Conservation (phyloP, 1,140 invertebrate species). For the Drosophila erecta region DNA sequence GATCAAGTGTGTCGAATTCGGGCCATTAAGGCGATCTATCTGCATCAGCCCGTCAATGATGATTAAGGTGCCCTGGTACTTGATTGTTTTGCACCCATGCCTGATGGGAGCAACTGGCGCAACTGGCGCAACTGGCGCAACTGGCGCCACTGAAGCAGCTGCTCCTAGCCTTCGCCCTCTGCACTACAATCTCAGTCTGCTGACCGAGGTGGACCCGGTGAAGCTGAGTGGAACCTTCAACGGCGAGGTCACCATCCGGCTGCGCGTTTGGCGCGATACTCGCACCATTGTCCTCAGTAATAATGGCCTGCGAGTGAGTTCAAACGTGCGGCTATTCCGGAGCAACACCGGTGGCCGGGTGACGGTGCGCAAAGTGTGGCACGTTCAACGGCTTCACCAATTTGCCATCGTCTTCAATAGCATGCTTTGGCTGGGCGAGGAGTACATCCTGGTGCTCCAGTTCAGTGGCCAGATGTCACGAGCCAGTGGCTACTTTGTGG, state of each 20-base stretch:
- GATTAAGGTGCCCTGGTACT: not conserved
- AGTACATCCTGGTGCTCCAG: not conserved
- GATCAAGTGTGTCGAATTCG: not conserved
- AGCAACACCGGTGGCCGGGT: not conserved
- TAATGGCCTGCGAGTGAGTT: not conserved
- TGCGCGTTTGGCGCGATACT: slow-evolving; percentile 1
- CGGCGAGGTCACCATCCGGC: not conserved
- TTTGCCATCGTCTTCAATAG: not conserved
- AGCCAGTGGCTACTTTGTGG: not conserved
- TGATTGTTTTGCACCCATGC: not conserved
- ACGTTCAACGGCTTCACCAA: not conserved
- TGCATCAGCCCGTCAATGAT: not conserved
- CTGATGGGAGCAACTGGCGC: not conserved
- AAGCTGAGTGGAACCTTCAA: not conserved
- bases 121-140: not conserved
- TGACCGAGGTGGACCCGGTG: not conserved
- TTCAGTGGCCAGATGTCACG: not conserved
- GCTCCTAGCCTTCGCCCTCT: not conserved
- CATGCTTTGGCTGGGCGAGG: slow-evolving; percentile 4
- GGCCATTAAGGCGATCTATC: not conserved
- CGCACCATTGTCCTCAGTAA: slow-evolving; percentile 2
- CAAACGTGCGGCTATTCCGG: slow-evolving; percentile 3
- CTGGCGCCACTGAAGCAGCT: too few relatives aligned
- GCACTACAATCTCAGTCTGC: slow-evolving; percentile 13
- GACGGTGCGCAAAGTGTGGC: not conserved